Evolutionary conservation across 2,888 invertebrate genomes (phyloP).

Genomic region (Penaeus monodon): DNA sequence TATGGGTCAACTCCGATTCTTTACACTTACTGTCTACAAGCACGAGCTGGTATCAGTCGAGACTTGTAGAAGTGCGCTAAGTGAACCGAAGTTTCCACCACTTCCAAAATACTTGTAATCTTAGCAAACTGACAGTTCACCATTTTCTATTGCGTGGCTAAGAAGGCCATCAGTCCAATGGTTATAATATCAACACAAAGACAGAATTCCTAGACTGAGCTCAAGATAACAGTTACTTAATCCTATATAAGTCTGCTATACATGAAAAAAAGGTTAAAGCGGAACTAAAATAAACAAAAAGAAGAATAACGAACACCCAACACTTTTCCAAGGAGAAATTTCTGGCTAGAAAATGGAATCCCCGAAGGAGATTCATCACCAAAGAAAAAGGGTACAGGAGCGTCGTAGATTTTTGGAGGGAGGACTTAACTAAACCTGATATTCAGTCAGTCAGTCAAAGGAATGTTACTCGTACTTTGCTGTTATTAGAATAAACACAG

Average conservation of each 20-base stretch:
- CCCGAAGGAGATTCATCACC: background rate
- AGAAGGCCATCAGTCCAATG: too few relatives aligned
- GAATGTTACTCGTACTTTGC: background rate
- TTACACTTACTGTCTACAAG: too few relatives aligned
- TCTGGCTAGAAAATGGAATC: background rate
- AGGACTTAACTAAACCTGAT: background rate
- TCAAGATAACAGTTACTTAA: conserved; percentile 15
- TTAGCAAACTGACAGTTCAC: too few relatives aligned
- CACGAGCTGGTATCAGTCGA: too few relatives aligned
- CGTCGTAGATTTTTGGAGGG: conserved; percentile 38
- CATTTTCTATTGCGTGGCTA: too few relatives aligned
- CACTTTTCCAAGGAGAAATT: conserved; percentile 53
- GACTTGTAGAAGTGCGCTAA: too few relatives aligned
- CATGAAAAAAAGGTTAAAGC: conserved; percentile 27
- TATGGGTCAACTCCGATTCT: too few relatives aligned
- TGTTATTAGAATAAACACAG: background rate
- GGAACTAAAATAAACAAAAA: conserved; percentile 39
- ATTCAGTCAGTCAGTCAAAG: background rate
- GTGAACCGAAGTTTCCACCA: too few relatives aligned
- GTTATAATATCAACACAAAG: too few relatives aligned
- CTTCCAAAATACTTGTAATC: too few relatives aligned
- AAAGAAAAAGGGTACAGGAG: conserved; percentile 29
- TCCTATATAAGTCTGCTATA: conserved; percentile 27
- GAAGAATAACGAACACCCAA: conserved; percentile 30
- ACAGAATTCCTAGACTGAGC: too few relatives aligned